Percentiles rank a stretch among this genome's conserved stretches.
These are phyloP conservation scores for Anguilla rostrata DNA, from an alignment of 2,113 vertebrate genomes.

Conservation along the genomic window DNA sequence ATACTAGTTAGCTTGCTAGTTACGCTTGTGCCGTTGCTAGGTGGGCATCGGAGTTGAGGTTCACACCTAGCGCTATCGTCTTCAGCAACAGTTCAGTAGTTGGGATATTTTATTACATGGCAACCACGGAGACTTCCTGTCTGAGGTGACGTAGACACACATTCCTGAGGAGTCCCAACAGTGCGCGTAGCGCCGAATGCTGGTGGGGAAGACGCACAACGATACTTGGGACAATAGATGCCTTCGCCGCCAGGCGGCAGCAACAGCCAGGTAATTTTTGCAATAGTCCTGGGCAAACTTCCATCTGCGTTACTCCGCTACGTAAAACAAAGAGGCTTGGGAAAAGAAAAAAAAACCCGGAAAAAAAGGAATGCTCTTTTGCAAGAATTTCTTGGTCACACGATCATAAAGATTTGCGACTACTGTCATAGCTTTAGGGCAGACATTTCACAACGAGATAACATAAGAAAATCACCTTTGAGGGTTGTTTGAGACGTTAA, in stretches of 20 bases:
- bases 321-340: too few species aligned
- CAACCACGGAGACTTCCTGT: conserved; percentile 61
- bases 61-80: conserved; percentile 19
- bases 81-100: background rate
- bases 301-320: background rate
- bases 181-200: conserved; percentile 3
- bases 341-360: too few species aligned
- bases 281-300: background rate
- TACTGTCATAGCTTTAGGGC: background rate
- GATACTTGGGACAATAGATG: too few species aligned
- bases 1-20: background rate
- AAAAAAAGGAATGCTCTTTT: too few species aligned
- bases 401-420: too few species aligned
- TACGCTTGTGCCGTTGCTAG: background rate
- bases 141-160: background rate
- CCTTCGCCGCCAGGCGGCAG: background rate
- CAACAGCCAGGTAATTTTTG: background rate
- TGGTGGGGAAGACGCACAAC: background rate
- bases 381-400: too few species aligned
- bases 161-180: background rate
- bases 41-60: background rate
- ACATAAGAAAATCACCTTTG: background rate
- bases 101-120: conserved; percentile 47
- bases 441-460: background rate
- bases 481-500: background rate